Base-by-base conservation (phyloP, 2,113 vertebrate species). In the Stegastes partitus region DNA sequence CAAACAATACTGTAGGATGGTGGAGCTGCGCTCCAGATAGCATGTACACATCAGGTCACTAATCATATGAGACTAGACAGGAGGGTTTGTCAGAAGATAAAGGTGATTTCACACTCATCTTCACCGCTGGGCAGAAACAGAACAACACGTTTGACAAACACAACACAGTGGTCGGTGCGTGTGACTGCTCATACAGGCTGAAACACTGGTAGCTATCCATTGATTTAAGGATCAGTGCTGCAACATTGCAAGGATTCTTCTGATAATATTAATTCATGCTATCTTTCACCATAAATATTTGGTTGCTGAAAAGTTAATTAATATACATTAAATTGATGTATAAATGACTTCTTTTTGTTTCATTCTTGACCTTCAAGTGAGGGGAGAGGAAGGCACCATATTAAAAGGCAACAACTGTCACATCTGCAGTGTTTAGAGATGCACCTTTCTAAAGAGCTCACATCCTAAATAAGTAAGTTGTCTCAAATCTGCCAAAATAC, bases 81-180 rank as follows among this genome's bases (percentile, higher is more conserved):
- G 61, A 54, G 45, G 23, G 28, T 21, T 25, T 49, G 25, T 45
- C 56, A 79, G 49, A 34, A 45, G 59, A 77, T 65, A 26, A 58
- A 65, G 23, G 66, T 70, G 81, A 69, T 82, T 80, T 81, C 55
- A 80, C 72, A 70, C 55, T 77, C 45, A 42, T 79, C 78, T 64
- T 71, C 73, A 69, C 50, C 53, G 44, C 37, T 47, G 54, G 61
- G 42, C 68, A 80, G 18, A 64, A 71, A 78, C 55, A 12, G 51
- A 77, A 58, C 59, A 70, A 47, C 14, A 66, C 42, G 2, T 49
- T 51, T 57, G 26, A 18, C 55, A 57, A 28, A 57, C 23, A 54
- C 23, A 54, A 15, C 42, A 34, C 23, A 51, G 59, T 78, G 18
- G 78, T 63, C 49, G 26, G 59, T 5, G 37, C 58, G 51, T 45